Conservation (phyloP, 2,888 invertebrate species). For the Choreutis nemorana region DNA sequence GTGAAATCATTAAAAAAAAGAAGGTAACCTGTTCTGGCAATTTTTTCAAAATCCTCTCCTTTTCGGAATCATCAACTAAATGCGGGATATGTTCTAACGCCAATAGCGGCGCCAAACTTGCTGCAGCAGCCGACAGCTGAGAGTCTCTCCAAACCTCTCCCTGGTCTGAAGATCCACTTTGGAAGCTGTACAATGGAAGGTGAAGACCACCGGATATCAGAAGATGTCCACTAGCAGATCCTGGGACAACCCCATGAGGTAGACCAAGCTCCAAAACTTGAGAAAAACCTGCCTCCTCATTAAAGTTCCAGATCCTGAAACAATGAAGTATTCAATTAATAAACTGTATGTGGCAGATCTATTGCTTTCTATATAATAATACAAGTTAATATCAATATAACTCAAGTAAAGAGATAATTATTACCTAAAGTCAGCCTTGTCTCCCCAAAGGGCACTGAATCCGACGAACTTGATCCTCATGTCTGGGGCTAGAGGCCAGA, state of each 20-base stretch:
- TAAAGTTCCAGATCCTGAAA: conserved; percentile 74
- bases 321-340: background rate
- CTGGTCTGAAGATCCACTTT: conserved; percentile 40
- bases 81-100: conserved; percentile 63
- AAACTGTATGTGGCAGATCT: background rate
- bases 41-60: conserved; percentile 54
- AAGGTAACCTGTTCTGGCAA: conserved; percentile 62
- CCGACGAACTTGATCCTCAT: conserved; percentile 70
- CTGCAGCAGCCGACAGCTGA: conserved; percentile 60
- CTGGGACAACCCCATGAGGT: conserved; percentile 70
- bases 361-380: background rate
- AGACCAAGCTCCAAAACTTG: conserved; percentile 72
- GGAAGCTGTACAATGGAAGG: conserved; percentile 54
- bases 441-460: conserved; percentile 71
- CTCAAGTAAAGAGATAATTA: too few species aligned
- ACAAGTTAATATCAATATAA: too few species aligned
- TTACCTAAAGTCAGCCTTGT: conserved; percentile 71
- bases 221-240: conserved; percentile 69
- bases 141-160: conserved; percentile 55
- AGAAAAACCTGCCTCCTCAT: conserved; percentile 74
- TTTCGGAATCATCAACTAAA: conserved; percentile 57
- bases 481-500: conserved; percentile 68
- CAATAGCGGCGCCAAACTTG: conserved; percentile 65
- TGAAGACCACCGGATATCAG: conserved; percentile 70
- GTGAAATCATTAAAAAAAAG: conserved; percentile 2